Evolutionary conservation across 2,797 vertebrate species (phyloP).

Genomic region (Sebastes cheni): DNA sequence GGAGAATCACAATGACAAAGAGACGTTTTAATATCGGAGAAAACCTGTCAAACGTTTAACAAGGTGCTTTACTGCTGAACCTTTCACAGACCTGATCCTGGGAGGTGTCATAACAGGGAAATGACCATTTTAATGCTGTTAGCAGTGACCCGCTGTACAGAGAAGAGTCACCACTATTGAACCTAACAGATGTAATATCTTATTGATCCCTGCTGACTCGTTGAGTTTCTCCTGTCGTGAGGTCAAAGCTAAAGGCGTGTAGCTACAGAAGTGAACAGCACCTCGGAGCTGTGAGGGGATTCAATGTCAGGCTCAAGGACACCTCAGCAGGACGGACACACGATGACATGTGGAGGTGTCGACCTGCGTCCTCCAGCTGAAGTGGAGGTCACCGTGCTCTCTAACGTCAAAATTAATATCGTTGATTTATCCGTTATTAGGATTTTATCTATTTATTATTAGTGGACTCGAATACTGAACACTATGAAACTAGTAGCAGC

Average conservation of each 20-base stretch:
- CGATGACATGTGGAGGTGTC: slow-evolving; percentile 43
- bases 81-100: neutral
- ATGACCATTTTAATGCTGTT: neutral
- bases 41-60: neutral
- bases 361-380: slow-evolving; percentile 30
- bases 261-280: slow-evolving; percentile 18
- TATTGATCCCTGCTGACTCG: slow-evolving; percentile 63
- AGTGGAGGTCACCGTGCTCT: neutral
- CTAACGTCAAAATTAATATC: slow-evolving; percentile 19
- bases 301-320: slow-evolving; percentile 59
- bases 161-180: slow-evolving; percentile 37
- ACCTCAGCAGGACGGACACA: slow-evolving; percentile 24
- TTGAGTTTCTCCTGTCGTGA: slow-evolving; percentile 27
- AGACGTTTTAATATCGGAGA: neutral
- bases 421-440: slow-evolving; percentile 27
- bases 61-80: neutral
- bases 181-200: slow-evolving; percentile 56
- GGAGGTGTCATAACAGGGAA: neutral
- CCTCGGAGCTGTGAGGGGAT: slow-evolving; percentile 15
- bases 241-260: slow-evolving; percentile 36
- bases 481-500: neutral
- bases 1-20: neutral
- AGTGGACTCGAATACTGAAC: slow-evolving; percentile 1
- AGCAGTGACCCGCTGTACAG: neutral
- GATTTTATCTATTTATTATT: slow-evolving; percentile 17